Percentiles rank a stretch among this genome's conserved stretches.
phyloP scores from a whole-genome alignment of 2,888 invertebrate genomes.

The Chymomyza procnemis region DNA sequence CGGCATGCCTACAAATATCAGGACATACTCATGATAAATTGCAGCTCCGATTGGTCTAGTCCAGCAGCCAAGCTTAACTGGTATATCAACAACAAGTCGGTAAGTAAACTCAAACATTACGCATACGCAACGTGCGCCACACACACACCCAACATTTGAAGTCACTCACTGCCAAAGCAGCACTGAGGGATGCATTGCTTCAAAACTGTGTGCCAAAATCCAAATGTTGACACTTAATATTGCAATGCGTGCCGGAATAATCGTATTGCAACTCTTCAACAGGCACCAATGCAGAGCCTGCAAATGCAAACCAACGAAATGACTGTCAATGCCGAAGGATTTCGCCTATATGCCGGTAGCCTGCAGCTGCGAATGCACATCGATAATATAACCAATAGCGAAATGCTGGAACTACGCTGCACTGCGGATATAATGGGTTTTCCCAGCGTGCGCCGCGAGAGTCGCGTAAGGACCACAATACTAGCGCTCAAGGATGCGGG shows the following conservation, averaged over 20 bases:
- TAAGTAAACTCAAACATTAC: constrained; percentile 55
- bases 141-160: background rate
- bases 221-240: constrained; percentile 36
- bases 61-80: constrained; percentile 77
- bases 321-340: constrained; percentile 76
- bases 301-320: constrained; percentile 78
- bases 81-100: constrained; percentile 79
- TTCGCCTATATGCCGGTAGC: constrained; percentile 75
- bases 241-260: background rate
- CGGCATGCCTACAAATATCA: constrained; percentile 76
- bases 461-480: constrained; percentile 72
- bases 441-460: constrained; percentile 70
- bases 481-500: constrained; percentile 76
- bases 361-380: constrained; percentile 77
- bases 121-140: constrained; percentile 28
- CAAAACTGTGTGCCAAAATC: constrained; percentile 2
- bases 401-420: constrained; percentile 76
- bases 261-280: constrained; percentile 13
- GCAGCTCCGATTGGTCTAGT: constrained; percentile 78
- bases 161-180: background rate
- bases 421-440: constrained; percentile 75
- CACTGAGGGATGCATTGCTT: constrained; percentile 42
- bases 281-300: constrained; percentile 75
- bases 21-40: constrained; percentile 77
- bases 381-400: constrained; percentile 76